These are phyloP conservation scores for Onychostruthus taczanowskii DNA, from an alignment of 2,113 vertebrate genomes.

Conservation along the genomic window DNA sequence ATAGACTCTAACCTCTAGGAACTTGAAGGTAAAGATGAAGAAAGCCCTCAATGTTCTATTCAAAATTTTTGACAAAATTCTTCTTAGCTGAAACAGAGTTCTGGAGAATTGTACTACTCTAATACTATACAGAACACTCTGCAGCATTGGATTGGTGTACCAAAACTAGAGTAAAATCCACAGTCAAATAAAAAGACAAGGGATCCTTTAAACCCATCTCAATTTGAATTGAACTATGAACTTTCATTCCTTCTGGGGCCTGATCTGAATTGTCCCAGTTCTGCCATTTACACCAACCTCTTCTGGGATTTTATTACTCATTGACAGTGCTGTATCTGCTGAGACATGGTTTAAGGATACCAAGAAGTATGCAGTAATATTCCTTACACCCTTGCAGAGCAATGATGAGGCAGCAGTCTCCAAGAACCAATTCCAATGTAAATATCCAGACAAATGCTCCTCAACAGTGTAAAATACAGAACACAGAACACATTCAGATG, in stretches of 20 bases:
- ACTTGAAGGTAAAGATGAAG: not conserved
- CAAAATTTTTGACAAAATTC: not conserved
- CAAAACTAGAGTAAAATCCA: not conserved
- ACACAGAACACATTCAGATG: not conserved
- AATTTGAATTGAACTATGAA: conserved; percentile 16
- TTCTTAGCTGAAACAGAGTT: not conserved
- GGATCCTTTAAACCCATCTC: not conserved
- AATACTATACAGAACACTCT: not conserved
- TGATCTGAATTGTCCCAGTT: not conserved
- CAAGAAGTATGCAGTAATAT: not conserved
- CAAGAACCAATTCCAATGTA: not conserved
- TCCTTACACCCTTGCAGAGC: not conserved
- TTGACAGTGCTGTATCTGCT: not conserved
- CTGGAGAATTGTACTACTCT: not conserved
- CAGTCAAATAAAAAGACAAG: not conserved
- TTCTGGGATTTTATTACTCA: not conserved
- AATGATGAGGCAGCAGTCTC: not conserved
- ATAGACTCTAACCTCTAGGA: not conserved
- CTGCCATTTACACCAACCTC: not conserved
- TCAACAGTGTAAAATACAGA: not conserved
- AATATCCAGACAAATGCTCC: not conserved
- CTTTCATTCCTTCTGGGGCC: not conserved
- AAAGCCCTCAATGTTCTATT: not conserved
- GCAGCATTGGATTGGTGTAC: not conserved
- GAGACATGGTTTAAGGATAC: not conserved